Base-by-base conservation (phyloP, 2,888 invertebrate species). In the Proisotoma minuta region DNA sequence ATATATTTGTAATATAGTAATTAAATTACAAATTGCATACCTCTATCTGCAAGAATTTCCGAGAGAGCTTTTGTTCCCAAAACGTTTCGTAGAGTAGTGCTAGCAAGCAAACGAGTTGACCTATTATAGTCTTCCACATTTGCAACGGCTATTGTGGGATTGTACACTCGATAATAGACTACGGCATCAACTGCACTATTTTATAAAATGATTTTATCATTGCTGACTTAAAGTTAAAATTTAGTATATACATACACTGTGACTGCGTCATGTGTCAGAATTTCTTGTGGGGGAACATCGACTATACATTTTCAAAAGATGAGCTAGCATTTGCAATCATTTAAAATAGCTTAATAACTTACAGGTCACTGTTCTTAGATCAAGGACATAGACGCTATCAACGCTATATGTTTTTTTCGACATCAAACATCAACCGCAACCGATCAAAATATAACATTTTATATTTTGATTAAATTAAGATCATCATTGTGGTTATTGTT, bases 241-340 rank as follows among this genome's bases (percentile, higher is more conserved):
- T 34, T 10, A 12, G 81, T 81, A 69, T 82, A 81, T 1, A 82
- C 81, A 1, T 80, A 78, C 1, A 82, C 81, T 1, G 82, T 82
- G 40, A 82, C 81, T 18, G 78, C 78, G 74, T 82, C 82, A 73
- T 79, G 60, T 10, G 72, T 67, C 20, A 71, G 48, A 60, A 79
- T 83, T 77, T 84, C 84, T 75, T 85, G 85, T 1, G 84, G 82
- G 8, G 83, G 82, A n/a, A 85, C 18, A 4, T 43, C 15, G 34
- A 8, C 8, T 34, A 34, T 34, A 34, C 15, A 15, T 82, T n/a
- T n/a, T n/a, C n/a, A n/a, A n/a, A n/a, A n/a, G n/a, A n/a, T n/a
- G n/a, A n/a, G n/a, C n/a, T n/a, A n/a, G n/a, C n/a, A n/a, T n/a
- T n/a, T n/a, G n/a, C n/a, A n/a, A n/a, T n/a, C n/a, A 34, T 34